Percentiles rank a stretch among this genome's conserved stretches.
Evolutionary conservation across 2,797 vertebrate genomes (phyloP).

Genomic region (Myripristis murdjan): DNA sequence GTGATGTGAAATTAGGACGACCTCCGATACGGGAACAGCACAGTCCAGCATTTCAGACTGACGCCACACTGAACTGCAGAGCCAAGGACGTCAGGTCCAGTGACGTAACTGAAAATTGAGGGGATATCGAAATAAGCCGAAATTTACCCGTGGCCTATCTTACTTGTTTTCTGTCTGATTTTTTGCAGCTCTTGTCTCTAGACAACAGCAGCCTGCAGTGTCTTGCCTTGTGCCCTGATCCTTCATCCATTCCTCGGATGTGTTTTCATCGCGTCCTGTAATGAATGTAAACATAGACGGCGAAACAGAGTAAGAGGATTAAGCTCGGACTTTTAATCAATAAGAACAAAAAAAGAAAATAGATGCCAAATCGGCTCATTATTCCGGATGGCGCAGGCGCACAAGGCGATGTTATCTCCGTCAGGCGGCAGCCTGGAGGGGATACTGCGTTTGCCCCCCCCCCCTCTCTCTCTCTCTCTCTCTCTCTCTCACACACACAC

Average conservation of each 20-base stretch:
- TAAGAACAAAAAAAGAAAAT: conserved; percentile 82
- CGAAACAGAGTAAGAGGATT: conserved; percentile 79
- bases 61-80: conserved; percentile 54
- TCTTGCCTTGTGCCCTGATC: too few relatives aligned
- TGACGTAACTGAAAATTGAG: conserved; percentile 53
- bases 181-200: too few relatives aligned
- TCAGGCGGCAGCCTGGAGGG: too few relatives aligned
- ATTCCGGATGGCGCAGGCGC: conserved; percentile 59
- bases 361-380: conserved; percentile 84
- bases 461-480: too few relatives aligned
- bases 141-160: too few relatives aligned
- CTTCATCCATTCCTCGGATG: background rate
- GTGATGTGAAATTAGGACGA: conserved; percentile 45
- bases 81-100: conserved; percentile 68
- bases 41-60: conserved; percentile 67
- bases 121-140: background rate
- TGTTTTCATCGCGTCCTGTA: conserved; percentile 68
- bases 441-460: too few relatives aligned
- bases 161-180: background rate
- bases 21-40: conserved; percentile 75
- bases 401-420: too few relatives aligned
- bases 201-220: too few relatives aligned
- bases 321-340: conserved; percentile 79
- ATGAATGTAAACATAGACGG: conserved; percentile 79
- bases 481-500: too few relatives aligned